Percentiles rank a stretch among this genome's conserved stretches.
Conservation (phyloP, 92 coral and sea anemone genomes). For the Bergia puertoricense region DNA sequence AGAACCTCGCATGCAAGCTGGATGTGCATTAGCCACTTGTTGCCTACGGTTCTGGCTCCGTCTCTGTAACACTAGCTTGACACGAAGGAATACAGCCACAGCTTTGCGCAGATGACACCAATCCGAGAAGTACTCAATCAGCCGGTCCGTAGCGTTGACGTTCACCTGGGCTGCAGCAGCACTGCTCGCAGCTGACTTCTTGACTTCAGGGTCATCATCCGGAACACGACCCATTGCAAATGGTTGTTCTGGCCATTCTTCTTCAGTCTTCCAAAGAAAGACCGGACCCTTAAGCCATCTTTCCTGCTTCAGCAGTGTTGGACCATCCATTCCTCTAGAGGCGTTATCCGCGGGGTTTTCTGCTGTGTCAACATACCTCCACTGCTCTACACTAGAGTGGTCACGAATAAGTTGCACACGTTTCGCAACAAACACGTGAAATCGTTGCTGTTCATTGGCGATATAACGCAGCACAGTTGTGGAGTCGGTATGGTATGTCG, state of each 20-base stretch:
- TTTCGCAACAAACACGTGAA: slow-evolving; percentile 48
- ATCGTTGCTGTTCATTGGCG: slow-evolving; percentile 37
- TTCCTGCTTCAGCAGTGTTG: not conserved
- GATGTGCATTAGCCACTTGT: slow-evolving; percentile 13
- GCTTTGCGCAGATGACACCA: slow-evolving; percentile 58
- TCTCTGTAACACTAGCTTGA: slow-evolving; percentile 40
- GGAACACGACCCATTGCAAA: slow-evolving; percentile 6
- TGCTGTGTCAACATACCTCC: slow-evolving; percentile 25
- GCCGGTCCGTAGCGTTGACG: not conserved
- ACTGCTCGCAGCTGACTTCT: not conserved
- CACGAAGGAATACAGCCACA: slow-evolving; percentile 54
- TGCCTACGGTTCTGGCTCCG: slow-evolving; percentile 37
- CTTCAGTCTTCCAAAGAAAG: slow-evolving; percentile 41
- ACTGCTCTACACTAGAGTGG: slow-evolving; percentile 19
- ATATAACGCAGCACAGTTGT: slow-evolving; percentile 47
- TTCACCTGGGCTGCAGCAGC: not conserved
- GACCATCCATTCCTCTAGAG: slow-evolving; percentile 39
- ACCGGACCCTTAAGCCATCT: slow-evolving; percentile 44
- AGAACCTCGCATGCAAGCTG: not conserved
- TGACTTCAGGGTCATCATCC: slow-evolving; percentile 35
- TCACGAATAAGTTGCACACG: slow-evolving; percentile 45
- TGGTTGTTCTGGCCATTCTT: slow-evolving; percentile 19
- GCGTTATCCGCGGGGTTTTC: slow-evolving; percentile 45
- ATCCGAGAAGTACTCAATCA: slow-evolving; percentile 41
- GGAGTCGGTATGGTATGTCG: slow-evolving; percentile 25